A percentile compares a stretch with the other conserved stretches of the same genome.
Evolutionary conservation across 2,113 vertebrate genomes (phyloP).

Genomic region (Genyomyrus donnyi): DNA sequence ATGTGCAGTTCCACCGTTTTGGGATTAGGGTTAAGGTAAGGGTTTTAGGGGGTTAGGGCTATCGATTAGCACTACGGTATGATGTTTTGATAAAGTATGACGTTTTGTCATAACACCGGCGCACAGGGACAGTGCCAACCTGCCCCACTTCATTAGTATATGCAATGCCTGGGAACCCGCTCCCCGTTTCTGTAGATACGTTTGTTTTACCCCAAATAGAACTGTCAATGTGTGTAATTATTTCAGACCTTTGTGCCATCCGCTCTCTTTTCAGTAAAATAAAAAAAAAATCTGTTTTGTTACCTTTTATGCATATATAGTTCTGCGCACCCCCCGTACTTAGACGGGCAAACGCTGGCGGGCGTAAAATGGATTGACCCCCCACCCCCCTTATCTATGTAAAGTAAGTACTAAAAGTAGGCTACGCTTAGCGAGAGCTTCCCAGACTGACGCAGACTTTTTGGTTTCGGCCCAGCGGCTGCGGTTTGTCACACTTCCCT

Average conservation of each 20-base stretch:
- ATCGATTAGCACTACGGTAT: no score
- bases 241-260: not conserved
- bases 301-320: constrained; percentile 47
- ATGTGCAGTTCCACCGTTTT: no score
- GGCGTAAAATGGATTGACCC: not conserved
- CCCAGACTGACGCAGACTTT: not conserved
- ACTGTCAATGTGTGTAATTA: not conserved
- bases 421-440: no score
- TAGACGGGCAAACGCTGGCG: not conserved
- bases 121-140: not conserved
- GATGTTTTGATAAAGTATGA: no score
- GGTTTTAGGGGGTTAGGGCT: no score
- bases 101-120: no score
- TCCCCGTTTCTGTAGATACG: not conserved
- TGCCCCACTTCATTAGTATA: not conserved
- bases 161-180: not conserved
- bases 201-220: not conserved
- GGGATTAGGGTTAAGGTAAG: no score
- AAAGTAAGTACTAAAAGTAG: not conserved
- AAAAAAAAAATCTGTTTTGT: constrained; percentile 34
- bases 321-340: not conserved
- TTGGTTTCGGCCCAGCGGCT: not conserved
- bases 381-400: not conserved
- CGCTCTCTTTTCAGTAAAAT: constrained; percentile 32
- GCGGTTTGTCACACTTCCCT: not conserved